Base-by-base conservation (phyloP, 2,113 vertebrate genomes). In the Leucopternis melanops region DNA sequence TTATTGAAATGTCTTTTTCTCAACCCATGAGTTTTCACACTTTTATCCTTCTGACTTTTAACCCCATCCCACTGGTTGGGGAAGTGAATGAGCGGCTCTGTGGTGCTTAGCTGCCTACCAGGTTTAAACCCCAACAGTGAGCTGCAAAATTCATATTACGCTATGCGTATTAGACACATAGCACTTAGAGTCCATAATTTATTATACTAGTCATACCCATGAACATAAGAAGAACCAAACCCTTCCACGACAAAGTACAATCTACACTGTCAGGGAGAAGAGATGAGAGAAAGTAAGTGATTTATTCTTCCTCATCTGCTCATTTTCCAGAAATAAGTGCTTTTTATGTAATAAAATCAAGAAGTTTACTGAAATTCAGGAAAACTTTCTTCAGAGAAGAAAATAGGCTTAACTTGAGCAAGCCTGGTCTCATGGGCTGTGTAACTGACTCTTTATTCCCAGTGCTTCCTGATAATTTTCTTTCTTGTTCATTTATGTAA, bases 21-120 rank as follows among this genome's bases (percentile, higher is more conserved):
- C 14, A 36, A 31, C 13, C 5, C 11, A 7, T 40, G 25, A 66
- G 6, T 62, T 79, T 72, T 62, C 54, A 50, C 7, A 38, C 17
- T 54, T 47, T 34, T 23, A 47, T 31, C 13, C 21, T 88, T 66
- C 45, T 23, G 25, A 47, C 81, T 63, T 79, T 81, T 34, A 44
- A 38, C 26, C 18, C 9, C 36, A 69, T 69, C 36, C 22, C n/a
- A 42, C 38, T 32, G 61, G 16, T 13, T 31, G 11, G 45, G 8
- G 22, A 12, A 66, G 5, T 66, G 40, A 80, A 20, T 1, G 1
- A 67, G 65, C 0, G 0, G 32, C 12, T 61, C 34, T 54, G 6
- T 59, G 38, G 26, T 84, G 54, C 61, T 80, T 67, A 66, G 31
- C 59, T 74, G 23, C 19, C 32, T 80, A 74, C 16, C 16, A 9